phyloP scores from a whole-genome alignment of 2,113 vertebrate genomes.

The Abramis brama region DNA sequence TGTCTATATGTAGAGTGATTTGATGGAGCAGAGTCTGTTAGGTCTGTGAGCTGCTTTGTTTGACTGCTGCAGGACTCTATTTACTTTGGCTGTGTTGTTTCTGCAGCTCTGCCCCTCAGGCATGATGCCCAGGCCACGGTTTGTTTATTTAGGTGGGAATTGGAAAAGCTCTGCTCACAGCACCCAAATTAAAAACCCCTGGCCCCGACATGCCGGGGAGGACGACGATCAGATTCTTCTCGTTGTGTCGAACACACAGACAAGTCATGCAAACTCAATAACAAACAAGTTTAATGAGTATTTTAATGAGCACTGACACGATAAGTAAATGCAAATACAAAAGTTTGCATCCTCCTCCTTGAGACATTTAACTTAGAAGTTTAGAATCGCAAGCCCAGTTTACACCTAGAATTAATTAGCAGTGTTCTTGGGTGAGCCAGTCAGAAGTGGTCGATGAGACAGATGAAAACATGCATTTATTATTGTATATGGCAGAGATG shows the following conservation, averaged over 20 bases:
- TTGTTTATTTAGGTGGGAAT: conserved; percentile 52
- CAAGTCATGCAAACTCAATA: conserved; percentile 17
- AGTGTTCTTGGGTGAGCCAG: background rate
- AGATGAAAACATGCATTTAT: background rate
- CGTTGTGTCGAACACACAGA: conserved; percentile 18
- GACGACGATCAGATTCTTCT: background rate
- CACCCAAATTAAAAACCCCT: conserved; percentile 45
- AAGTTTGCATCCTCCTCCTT: background rate
- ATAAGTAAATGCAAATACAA: background rate
- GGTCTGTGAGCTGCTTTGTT: conserved; percentile 42
- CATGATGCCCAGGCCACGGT: conserved; percentile 38
- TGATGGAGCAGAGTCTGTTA: conserved; percentile 38
- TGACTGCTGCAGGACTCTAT: conserved; percentile 50
- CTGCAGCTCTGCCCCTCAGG: conserved; percentile 42
- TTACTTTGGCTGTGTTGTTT: conserved; percentile 50
- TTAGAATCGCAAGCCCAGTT: background rate
- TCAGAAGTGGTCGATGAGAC: background rate
- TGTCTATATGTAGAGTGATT: conserved; percentile 2
- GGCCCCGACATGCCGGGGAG: conserved; percentile 24
- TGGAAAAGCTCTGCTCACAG: conserved; percentile 29
- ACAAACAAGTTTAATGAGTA: conserved; percentile 10
- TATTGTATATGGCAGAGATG: background rate
- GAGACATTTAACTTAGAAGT: background rate
- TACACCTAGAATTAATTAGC: background rate
- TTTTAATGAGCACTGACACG: conserved; percentile 24